Percentiles rank a stretch among this genome's conserved stretches.
These are phyloP conservation scores for Pelecanus crispus DNA, from an alignment of 2,113 vertebrate genomes.

Conservation along the genomic window DNA sequence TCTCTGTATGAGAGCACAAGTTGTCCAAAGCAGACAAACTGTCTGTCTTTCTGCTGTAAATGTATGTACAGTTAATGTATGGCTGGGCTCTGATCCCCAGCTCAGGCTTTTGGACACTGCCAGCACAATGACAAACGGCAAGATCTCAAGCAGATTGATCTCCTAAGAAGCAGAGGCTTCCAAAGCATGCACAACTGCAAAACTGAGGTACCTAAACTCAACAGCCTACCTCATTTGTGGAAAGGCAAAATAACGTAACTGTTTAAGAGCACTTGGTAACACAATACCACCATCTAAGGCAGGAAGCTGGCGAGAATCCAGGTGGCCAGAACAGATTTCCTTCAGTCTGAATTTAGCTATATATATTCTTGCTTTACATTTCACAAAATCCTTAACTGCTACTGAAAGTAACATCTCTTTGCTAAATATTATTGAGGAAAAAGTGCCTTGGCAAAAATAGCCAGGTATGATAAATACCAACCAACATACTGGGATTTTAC, in stretches of 20 bases:
- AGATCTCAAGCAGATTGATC: background rate
- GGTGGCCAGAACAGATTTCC: rapidly evolving
- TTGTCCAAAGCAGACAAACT: background rate
- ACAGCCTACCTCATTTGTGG: background rate
- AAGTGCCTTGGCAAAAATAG: background rate
- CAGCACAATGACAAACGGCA: background rate
- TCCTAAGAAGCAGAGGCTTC: background rate
- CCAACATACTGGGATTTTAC: background rate
- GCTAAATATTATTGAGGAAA: background rate
- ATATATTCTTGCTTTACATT: background rate
- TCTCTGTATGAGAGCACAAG: background rate
- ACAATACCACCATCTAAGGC: background rate
- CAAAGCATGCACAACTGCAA: background rate
- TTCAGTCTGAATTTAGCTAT: background rate
- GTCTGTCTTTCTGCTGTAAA: background rate
- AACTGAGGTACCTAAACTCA: background rate
- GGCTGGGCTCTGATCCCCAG: background rate
- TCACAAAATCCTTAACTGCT: background rate
- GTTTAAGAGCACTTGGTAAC: background rate
- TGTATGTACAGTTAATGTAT: rapidly evolving
- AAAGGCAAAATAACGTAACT: background rate
- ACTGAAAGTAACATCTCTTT: background rate
- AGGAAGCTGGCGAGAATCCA: background rate
- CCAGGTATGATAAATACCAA: background rate
- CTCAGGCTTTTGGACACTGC: background rate